A percentile compares a stretch with the other conserved stretches of the same genome.
Evolutionary conservation across 2,113 vertebrate species (phyloP).

Genomic region (Candoia aspera): DNA sequence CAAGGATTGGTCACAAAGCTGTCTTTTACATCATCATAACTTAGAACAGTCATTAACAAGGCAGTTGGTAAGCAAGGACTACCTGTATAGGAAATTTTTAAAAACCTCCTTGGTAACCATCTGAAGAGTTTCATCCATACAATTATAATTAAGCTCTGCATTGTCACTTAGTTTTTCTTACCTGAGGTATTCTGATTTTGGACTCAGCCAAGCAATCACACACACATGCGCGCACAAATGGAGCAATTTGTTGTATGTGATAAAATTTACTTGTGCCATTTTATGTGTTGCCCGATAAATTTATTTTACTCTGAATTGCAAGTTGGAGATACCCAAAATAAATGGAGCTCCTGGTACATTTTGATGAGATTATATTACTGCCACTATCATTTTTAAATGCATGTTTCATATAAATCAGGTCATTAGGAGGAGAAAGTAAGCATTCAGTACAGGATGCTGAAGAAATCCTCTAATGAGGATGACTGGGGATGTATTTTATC

Average conservation of each 20-base stretch:
- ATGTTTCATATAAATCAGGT: constrained; percentile 39
- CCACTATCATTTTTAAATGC: constrained; percentile 20
- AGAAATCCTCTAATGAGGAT: constrained; percentile 13
- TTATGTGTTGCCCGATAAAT: constrained; percentile 18
- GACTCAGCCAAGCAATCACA: constrained; percentile 15
- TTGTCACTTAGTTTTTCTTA: neutral
- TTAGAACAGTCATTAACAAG: neutral
- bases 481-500: neutral
- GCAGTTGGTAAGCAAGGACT: neutral
- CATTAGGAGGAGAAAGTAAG: constrained; percentile 49
- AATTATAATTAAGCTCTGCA: neutral
- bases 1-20: neutral
- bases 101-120: neutral
- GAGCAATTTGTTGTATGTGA: constrained; percentile 40
- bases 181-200: constrained; percentile 9
- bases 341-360: constrained; percentile 33
- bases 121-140: accelerated
- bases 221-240: neutral
- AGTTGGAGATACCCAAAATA: constrained; percentile 30
- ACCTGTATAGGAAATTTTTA: neutral
- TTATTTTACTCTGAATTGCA: constrained; percentile 47
- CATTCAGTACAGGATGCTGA: constrained; percentile 15
- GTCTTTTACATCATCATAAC: neutral
- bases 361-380: constrained; percentile 29
- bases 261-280: constrained; percentile 48